Base-by-base conservation (phyloP, 2,797 vertebrate species). In the Neomorphus geoffroyi region DNA sequence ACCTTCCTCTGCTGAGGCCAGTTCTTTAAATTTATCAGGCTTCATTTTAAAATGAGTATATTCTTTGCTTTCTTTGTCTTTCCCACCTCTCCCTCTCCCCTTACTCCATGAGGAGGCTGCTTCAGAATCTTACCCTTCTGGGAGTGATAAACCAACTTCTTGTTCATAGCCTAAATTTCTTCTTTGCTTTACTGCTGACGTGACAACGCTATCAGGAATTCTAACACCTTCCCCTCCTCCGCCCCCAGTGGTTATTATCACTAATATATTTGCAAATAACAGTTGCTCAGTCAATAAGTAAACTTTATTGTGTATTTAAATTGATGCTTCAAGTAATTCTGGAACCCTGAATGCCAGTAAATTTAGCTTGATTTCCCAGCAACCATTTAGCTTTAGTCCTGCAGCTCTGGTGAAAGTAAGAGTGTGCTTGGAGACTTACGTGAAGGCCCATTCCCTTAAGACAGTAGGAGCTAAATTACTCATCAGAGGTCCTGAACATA, bases 111-210 rank as follows among this genome's bases (percentile, higher is more conserved):
- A 87, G 50, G 67, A 83, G 30, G 27, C 69, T 94, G 37, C 46
- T 66, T 79, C 62, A 88, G 80, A 84, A 58, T 88, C 54, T 91
- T 46, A 12, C 11, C 12, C 73, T 69, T 90, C 15, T 58, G 90
- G 86, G 93, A 84, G 51, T 84, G 92, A 75, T 51, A 94, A 95
- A 86, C 73, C 77, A 81, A 73, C 90, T 94, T 93, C 65, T 80
- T 92, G 13, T 88, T 83, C 88, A 69, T 45, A 90, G 46, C 69
- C n/a, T 56, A 8, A 90, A 79, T 91, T 84, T 83, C 46, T 66
- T 64, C 69, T 88, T 74, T 80, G 33, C 73, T 92, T 79, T 95
- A 94, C 75, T 84, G 94, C 73, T 96, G 88, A 86, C 92, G 70
- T 84, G 79, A 85, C 61, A 92, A 78, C 61, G 33, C 24, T 88